Evolutionary conservation across 2,888 invertebrate species (phyloP).

Genomic region (Therioaphis trifolii): DNA sequence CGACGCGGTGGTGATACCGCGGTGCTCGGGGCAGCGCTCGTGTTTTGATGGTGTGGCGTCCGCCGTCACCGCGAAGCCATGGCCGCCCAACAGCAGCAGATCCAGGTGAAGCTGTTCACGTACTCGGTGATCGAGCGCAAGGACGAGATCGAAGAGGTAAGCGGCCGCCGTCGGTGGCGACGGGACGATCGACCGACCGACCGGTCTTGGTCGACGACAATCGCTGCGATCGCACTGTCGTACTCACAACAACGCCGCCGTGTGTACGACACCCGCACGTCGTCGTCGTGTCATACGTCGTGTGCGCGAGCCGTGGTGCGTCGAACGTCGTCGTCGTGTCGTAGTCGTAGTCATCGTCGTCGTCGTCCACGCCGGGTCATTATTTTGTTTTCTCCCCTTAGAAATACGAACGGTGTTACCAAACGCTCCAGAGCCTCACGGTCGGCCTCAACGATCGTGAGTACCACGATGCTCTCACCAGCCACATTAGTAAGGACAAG

Average conservation of each 20-base stretch:
- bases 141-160: constrained; percentile 61
- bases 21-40: neutral
- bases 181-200: neutral
- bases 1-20: neutral
- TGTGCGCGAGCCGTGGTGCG: constrained; percentile 49
- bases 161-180: neutral
- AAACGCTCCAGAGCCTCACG: constrained; percentile 80
- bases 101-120: constrained; percentile 47
- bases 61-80: constrained; percentile 1
- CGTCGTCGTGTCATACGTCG: constrained; percentile 44
- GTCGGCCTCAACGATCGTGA: constrained; percentile 91
- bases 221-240: constrained; percentile 39
- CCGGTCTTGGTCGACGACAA: constrained; percentile 37
- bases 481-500: constrained; percentile 86
- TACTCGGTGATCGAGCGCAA: constrained; percentile 55
- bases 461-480: constrained; percentile 90
- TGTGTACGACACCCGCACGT: constrained; percentile 50
- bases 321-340: constrained; percentile 41
- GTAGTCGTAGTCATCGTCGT: neutral
- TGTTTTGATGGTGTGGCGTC: constrained; percentile 23
- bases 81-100: constrained; percentile 40
- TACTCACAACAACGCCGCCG: constrained; percentile 38
- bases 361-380: constrained; percentile 17
- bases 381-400: constrained; percentile 71
- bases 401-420: constrained; percentile 90